A percentile compares a stretch with the other conserved stretches of the same genome.
Conservation (phyloP, 1,140 invertebrate genomes). For the Penaeus chinensis region DNA sequence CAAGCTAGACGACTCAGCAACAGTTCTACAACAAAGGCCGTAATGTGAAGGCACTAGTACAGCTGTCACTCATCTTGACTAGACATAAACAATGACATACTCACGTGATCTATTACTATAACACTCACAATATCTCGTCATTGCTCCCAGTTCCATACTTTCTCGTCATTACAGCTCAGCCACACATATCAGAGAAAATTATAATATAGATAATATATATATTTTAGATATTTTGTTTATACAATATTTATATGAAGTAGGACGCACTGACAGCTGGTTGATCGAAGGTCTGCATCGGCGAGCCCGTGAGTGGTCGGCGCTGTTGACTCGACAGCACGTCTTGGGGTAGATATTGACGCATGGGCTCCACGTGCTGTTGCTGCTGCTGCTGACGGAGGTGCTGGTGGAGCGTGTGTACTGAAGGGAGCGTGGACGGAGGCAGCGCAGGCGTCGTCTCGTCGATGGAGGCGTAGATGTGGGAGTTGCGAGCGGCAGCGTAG, state of each 20-base stretch:
- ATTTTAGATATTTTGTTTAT: constrained; percentile 7
- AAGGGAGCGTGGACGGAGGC: constrained; percentile 75
- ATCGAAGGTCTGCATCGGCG: constrained; percentile 43
- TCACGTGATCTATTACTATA: neutral
- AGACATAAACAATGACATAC: constrained; percentile 37
- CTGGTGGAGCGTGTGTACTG: constrained; percentile 74
- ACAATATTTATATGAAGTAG: constrained; percentile 49
- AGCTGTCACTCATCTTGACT: constrained; percentile 29
- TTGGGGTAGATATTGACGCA: constrained; percentile 44
- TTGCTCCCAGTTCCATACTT: no score
- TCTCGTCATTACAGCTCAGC: no score
- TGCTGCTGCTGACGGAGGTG: constrained; percentile 66
- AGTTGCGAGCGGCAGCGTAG: constrained; percentile 65
- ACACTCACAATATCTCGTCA: neutral
- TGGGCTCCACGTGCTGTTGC: constrained; percentile 57
- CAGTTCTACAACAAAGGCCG: constrained; percentile 44
- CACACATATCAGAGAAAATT: neutral
- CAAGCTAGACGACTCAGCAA: neutral
- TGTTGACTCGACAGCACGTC: constrained; percentile 44
- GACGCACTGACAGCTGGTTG: constrained; percentile 53
- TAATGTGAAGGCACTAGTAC: constrained; percentile 50
- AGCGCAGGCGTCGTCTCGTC: constrained; percentile 76
- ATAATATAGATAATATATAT: neutral
- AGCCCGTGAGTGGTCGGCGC: constrained; percentile 27
- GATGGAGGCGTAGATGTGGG: constrained; percentile 70